Base-by-base conservation (phyloP, 2,797 vertebrate species). In the Trachops cirrhosus region DNA sequence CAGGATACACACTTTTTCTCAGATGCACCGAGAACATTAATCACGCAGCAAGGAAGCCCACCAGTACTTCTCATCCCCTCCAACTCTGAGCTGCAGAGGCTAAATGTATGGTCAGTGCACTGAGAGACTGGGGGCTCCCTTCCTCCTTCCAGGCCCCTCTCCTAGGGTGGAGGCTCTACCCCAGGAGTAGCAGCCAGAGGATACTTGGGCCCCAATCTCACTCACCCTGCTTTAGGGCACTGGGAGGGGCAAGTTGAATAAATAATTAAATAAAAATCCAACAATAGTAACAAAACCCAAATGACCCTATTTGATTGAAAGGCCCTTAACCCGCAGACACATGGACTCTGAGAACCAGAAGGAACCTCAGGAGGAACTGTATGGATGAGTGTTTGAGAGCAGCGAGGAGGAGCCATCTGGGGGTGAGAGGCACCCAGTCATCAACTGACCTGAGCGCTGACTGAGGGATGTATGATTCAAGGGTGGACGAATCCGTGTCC, bases 181-280 rank as follows among this genome's bases (percentile, higher is more conserved):
- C 22, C n/a, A 59, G 39, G 29, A 70, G 26, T 21, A 52, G 29
- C 29, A 75, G 9, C 34, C 7, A 78, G 26, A 50, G 62, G 19
- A 50, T n/a, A 78, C 29, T 26, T 39, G 57, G 46, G 9, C 21
- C 26, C n/a, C 39, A 0, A 9, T n/a, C n/a, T 67, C 77, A 74
- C 16, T 34, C 37, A 89, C 24, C 24, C 24, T 15, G 44, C 46
- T 19, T 52, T 74, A 57, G 16, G 14, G 3, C 26, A n/a, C 32
- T 7, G 24, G 12, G 67, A 62, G 26, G 39, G 50, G 18, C 29
- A 22, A 80, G 67, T 2, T 32, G 26, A 86, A 48, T 29, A 93
- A 95, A 41, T 18, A 48, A 26, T n/a, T 77, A 93, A 80, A 90
- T 90, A 86, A 82, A 93, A 95, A n/a, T 70, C 26, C 39, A 93